Percentiles rank a stretch among this genome's conserved stretches.
Evolutionary conservation across 2,888 invertebrate species (phyloP).

Genomic region (Bugula neritina): DNA sequence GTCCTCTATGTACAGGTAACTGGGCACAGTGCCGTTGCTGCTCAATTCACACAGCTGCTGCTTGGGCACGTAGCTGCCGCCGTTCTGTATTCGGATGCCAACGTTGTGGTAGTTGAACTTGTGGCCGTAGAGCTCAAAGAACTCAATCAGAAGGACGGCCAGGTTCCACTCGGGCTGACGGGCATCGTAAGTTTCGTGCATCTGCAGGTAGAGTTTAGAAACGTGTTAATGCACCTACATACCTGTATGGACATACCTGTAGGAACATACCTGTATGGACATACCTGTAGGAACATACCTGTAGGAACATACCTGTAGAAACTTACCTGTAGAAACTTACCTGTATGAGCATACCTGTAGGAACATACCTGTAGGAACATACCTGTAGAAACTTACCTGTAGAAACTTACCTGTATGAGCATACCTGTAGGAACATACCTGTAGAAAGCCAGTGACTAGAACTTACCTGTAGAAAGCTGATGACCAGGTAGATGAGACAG

Average conservation of each 20-base stretch:
- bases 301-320: too few relatives aligned
- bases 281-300: too few relatives aligned
- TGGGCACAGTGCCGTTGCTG: conserved; percentile 76
- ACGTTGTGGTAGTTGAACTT: conserved; percentile 88
- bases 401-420: too few relatives aligned
- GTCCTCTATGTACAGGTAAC: conserved; percentile 93
- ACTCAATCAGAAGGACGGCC: conserved; percentile 89
- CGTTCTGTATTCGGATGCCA: conserved; percentile 85
- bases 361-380: too few relatives aligned
- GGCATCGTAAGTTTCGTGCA: conserved; percentile 75
- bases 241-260: too few relatives aligned
- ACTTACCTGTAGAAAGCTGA: conserved; percentile 82
- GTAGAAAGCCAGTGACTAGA: too few relatives aligned
- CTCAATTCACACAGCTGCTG: conserved; percentile 75
- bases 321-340: too few relatives aligned
- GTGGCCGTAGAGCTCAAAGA: conserved; percentile 92
- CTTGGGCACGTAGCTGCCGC: conserved; percentile 87
- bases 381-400: too few relatives aligned
- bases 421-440: too few relatives aligned
- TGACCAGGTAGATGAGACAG: conserved; percentile 94
- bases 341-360: too few relatives aligned
- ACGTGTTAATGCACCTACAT: too few relatives aligned
- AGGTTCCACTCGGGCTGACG: conserved; percentile 64
- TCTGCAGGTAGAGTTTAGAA: conserved; percentile 33
- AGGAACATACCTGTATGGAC: too few relatives aligned